Evolutionary conservation across 2,888 invertebrate genomes (phyloP).

Genomic region (Epicampocera succincta): DNA sequence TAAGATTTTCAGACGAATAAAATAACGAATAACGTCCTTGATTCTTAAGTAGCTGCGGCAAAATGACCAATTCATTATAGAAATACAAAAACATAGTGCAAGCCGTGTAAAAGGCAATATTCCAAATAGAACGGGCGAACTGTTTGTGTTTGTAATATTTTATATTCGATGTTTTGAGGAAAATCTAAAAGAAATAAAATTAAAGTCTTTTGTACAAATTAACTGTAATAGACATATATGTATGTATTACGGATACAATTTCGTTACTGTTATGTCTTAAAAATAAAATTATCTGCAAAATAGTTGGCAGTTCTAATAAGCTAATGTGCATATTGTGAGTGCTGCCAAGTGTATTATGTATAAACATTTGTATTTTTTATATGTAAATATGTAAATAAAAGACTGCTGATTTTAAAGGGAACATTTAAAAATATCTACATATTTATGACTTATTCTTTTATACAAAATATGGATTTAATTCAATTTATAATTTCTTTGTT

Average conservation of each 20-base stretch:
- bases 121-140: conserved; percentile 80
- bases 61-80: conserved; percentile 81
- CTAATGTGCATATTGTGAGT: conserved; percentile 35
- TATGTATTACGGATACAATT: too few relatives aligned
- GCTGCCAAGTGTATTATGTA: too few relatives aligned
- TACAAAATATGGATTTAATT: too few relatives aligned
- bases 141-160: conserved; percentile 80
- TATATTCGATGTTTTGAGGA: conserved; percentile 79
- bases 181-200: conserved; percentile 73
- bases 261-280: conserved; percentile 1
- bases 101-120: conserved; percentile 80
- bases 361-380: too few relatives aligned
- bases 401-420: too few relatives aligned
- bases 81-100: conserved; percentile 79
- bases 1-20: conserved; percentile 80
- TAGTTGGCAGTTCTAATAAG: conserved; percentile 17
- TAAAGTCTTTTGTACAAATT: background rate
- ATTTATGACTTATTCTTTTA: too few relatives aligned
- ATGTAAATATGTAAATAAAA: too few relatives aligned
- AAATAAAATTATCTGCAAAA: background rate
- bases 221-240: too few relatives aligned
- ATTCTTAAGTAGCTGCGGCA: conserved; percentile 79
- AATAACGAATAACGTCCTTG: conserved; percentile 80
- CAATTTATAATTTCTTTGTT: background rate
- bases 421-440: too few relatives aligned